A percentile compares a stretch with the other conserved stretches of the same genome.
These are phyloP conservation scores for Percina caprodes DNA, from an alignment of 2,113 vertebrate genomes.

Conservation along the genomic window DNA sequence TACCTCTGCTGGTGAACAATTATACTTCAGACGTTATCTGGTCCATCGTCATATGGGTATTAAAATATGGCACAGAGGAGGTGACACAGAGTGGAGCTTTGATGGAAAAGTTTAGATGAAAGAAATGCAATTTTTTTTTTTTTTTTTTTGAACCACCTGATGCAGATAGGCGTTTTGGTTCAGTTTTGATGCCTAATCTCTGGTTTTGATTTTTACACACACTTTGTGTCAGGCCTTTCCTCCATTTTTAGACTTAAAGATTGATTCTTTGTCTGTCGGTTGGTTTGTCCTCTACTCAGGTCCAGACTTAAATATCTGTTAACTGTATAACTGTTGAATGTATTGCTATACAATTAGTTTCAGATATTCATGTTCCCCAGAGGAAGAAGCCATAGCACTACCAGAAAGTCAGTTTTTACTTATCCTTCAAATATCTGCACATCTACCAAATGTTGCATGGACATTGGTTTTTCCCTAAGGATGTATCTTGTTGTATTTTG, in stretches of 20 bases:
- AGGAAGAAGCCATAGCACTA: neutral
- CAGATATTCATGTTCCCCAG: neutral
- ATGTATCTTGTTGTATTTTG: neutral
- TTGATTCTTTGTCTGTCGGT: neutral
- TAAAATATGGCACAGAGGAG: conserved; percentile 78
- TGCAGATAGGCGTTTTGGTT: neutral
- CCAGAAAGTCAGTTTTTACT: neutral
- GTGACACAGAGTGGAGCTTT: conserved; percentile 61
- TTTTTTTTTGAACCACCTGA: neutral
- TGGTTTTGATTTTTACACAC: neutral
- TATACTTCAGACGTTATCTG: conserved; percentile 81
- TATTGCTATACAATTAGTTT: too few species aligned
- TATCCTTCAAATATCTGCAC: neutral
- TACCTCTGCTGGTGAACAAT: conserved; percentile 80
- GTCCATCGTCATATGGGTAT: conserved; percentile 71
- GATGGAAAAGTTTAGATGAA: conserved; percentile 82
- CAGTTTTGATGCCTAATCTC: neutral
- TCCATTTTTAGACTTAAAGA: neutral
- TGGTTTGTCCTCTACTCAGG: too few species aligned
- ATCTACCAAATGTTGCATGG: neutral
- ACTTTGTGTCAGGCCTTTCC: neutral
- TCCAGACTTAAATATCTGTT: neutral
- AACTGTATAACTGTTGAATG: neutral
- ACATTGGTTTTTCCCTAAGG: too few species aligned
- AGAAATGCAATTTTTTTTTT: conserved; percentile 32